Evolutionary conservation across 2,797 vertebrate species (phyloP), one percentile per base, ranked within the genome.

Genomic region (Tokudaia muenninki): DNA sequence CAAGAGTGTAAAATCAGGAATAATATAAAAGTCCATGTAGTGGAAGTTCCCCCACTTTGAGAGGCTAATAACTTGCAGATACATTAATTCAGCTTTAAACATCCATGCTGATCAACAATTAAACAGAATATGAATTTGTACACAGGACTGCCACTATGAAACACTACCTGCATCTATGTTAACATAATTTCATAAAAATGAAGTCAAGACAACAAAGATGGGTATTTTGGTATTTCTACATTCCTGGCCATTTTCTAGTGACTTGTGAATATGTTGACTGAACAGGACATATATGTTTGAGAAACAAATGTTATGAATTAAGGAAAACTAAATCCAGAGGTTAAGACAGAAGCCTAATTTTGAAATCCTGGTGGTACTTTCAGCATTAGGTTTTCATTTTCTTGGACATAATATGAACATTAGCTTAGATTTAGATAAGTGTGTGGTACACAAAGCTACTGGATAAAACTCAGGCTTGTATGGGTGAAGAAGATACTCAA

Each of bases 251-350:
- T 98, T 97, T 98, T 97, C 97, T 98, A 99, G 99, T 97, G 98
- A 98, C 97, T 99, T 99, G 97, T 97, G 95, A 98, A 99, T 99
- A 98, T 99, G 98, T 96, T 98, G 96, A 95, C 93, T 97, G 97
- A 97, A 97, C 94, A 97, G 98, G 98, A 90, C 93, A 95, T 98
- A 98, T 93, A 97, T 92, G 98, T 98, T 98, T 90, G 26, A 91
- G 37, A 87, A 80, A 88, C n/a, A 87, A 95, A 82, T 84, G 80
- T 96, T 96, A 96, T 52, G 94, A 95, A 96, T 94, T 95, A 96
- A 72, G 37, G 50, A 63, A 96, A 92, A 97, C 95, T 55, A 90
- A 87, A 83, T 84, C 44, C 37, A 50, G 26, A 91, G 63, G 65
- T 81, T n/a, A 37, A 70, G 55, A 63, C 3, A 79, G 26, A 72